Evolutionary conservation across 2,797 vertebrate genomes (phyloP).

Genomic region (Pangasius sanitwongsei): DNA sequence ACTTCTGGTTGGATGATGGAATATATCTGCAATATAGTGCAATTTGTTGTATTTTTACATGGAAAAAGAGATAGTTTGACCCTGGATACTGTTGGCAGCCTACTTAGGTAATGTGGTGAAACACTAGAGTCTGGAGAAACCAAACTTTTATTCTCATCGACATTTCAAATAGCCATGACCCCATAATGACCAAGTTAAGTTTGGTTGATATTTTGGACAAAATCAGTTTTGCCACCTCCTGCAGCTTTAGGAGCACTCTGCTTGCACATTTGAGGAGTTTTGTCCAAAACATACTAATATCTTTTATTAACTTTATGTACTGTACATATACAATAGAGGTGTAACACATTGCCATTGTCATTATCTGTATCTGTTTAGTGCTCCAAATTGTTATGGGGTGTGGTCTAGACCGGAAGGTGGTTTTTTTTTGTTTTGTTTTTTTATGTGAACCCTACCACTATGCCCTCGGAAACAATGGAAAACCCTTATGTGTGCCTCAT

Average conservation of each 20-base stretch:
- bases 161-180: not conserved
- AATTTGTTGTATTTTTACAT: not conserved
- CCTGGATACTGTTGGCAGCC: not conserved
- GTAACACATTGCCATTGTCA: not conserved
- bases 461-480: not conserved
- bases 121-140: not conserved
- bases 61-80: not conserved
- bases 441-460: not conserved
- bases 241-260: not conserved
- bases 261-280: not conserved
- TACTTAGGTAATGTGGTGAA: not conserved
- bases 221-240: not conserved
- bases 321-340: not conserved
- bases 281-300: not conserved
- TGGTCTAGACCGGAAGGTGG: not conserved
- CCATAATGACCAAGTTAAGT: not conserved
- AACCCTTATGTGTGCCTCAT: not conserved
- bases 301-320: too few relatives aligned
- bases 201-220: not conserved
- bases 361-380: not conserved
- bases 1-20: slow-evolving; percentile 4
- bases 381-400: not conserved
- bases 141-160: not conserved
- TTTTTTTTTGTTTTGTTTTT: not conserved
- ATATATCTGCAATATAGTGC: slow-evolving; percentile 4